Evolutionary conservation across 1,140 invertebrate species (phyloP).

Genomic region (Microplitis demolitor): DNA sequence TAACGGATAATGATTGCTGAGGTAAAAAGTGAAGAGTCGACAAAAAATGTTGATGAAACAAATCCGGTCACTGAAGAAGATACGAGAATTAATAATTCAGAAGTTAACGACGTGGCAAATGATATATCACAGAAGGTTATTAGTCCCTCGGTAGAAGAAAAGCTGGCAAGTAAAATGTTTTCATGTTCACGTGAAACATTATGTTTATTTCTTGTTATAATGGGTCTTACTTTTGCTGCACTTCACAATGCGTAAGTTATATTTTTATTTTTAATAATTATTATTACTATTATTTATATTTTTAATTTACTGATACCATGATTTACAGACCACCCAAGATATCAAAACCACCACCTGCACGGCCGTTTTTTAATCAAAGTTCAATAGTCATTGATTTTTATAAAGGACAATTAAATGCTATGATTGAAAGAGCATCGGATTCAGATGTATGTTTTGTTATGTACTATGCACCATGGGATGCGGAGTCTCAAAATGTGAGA

Average conservation of each 20-base stretch:
- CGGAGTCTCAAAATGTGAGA: conserved; percentile 73
- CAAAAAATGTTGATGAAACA: conserved; percentile 49
- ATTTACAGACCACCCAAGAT: conserved; percentile 69
- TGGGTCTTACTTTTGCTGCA: conserved; percentile 57
- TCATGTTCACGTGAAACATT: conserved; percentile 53
- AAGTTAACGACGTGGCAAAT: conserved; percentile 52
- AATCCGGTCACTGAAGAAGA: conserved; percentile 9
- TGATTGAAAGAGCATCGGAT: conserved; percentile 65
- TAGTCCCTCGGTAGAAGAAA: conserved; percentile 38
- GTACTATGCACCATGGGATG: conserved; percentile 91
- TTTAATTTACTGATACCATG: conserved; percentile 13
- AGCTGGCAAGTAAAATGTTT: conserved; percentile 54
- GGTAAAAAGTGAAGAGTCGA: conserved; percentile 33
- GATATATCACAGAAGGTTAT: conserved; percentile 28
- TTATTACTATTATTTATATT: conserved; percentile 1
- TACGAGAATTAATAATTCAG: conserved; percentile 33
- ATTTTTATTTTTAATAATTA: conserved; percentile 30
- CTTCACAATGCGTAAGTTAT: conserved; percentile 59
- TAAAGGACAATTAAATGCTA: conserved; percentile 69
- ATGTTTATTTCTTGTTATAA: conserved; percentile 55
- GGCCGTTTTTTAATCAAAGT: conserved; percentile 71
- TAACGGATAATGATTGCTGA: conserved; percentile 46
- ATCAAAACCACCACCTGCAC: conserved; percentile 68
- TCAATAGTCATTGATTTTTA: conserved; percentile 76
- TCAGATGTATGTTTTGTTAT: conserved; percentile 80